Evolutionary conservation across 2,113 vertebrate genomes (phyloP).

Genomic region (Parus major): DNA sequence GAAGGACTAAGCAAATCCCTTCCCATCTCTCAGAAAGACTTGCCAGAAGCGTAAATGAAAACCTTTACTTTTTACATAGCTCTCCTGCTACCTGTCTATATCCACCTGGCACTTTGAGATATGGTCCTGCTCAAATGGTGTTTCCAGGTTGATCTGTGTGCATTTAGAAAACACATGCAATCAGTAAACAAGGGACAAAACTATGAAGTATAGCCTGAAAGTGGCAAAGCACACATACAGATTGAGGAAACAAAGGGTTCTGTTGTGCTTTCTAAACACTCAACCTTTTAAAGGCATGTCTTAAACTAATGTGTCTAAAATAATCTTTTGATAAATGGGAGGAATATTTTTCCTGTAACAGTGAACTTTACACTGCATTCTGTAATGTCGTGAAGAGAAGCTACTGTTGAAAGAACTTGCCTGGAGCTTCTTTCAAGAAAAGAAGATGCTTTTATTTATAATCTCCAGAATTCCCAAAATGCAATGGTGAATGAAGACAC

Average conservation of each 20-base stretch:
- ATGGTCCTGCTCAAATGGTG: neutral
- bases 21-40: neutral
- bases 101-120: neutral
- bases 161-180: neutral
- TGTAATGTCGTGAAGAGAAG: neutral
- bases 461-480: conserved; percentile 30
- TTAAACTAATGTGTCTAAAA: neutral
- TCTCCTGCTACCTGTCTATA: neutral
- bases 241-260: neutral
- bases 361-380: conserved; percentile 4
- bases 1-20: neutral
- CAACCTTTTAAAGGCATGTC: neutral
- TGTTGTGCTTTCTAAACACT: neutral
- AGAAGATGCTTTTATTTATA: conserved; percentile 46
- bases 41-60: neutral
- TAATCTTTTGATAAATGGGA: neutral
- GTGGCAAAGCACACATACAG: neutral
- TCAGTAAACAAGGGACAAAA: neutral
- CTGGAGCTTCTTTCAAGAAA: neutral
- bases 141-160: neutral
- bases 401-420: conserved; percentile 37
- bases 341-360: neutral
- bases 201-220: neutral
- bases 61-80: neutral
- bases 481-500: neutral